Conservation (phyloP, 2,113 vertebrate genomes). For the Anser brachyrhynchus region DNA sequence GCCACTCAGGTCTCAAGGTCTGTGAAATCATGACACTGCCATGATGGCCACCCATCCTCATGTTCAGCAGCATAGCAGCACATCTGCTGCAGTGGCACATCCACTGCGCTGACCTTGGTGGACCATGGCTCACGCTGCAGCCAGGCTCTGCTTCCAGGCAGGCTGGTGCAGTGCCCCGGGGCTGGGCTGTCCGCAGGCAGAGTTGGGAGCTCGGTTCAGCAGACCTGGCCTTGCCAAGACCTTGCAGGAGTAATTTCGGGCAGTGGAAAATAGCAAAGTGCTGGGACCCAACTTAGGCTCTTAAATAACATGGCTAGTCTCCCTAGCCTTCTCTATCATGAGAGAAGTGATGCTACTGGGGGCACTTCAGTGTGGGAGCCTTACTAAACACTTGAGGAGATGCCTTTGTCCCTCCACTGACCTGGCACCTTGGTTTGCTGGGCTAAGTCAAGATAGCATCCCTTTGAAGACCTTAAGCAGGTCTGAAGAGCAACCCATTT, state of each 20-base stretch:
- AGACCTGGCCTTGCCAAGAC: not conserved
- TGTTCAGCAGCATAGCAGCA: not conserved
- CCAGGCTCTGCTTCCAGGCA: not conserved
- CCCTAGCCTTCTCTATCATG: not conserved
- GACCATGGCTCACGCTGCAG: not conserved
- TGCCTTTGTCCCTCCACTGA: not conserved
- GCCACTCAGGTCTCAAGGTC: not conserved
- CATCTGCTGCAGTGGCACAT: not conserved
- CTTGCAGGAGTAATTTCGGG: not conserved
- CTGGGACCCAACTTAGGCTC: not conserved
- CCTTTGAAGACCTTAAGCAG: not conserved
- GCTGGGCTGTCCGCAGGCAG: not conserved
- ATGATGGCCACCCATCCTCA: not conserved
- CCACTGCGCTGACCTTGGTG: no score
- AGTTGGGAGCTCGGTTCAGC: accelerated
- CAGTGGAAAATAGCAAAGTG: accelerated
- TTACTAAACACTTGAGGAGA: not conserved
- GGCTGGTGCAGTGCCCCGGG: not conserved
- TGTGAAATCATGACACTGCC: not conserved
- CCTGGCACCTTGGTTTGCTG: accelerated
- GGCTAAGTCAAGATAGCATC: not conserved
- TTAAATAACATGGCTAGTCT: not conserved
- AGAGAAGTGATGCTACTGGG: not conserved
- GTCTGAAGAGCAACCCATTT: not conserved
- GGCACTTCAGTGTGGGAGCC: accelerated